Base-by-base conservation (phyloP, 2,797 vertebrate genomes). In the Esox masquinongy region DNA sequence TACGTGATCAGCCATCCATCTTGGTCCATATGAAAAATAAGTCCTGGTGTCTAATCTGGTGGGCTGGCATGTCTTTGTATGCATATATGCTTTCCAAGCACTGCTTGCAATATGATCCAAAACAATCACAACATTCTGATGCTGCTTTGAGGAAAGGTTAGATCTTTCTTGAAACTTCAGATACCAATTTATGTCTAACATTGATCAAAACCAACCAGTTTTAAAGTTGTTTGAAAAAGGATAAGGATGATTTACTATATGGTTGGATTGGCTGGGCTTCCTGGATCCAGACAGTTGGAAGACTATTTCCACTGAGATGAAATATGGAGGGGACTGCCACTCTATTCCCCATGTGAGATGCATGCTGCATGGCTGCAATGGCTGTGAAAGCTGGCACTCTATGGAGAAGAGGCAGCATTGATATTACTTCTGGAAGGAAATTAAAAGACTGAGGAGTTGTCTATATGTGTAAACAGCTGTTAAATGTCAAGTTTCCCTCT, bases 401-500 rank as follows among this genome's bases (percentile, higher is more conserved):
- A 83, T 70, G 70, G 74, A 77, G 77, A 49, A 19, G 53, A 56
- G 53, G 53, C 53, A 56, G n/a, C 78, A 83, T 90, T 83, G 82
- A 87, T 87, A 83, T 86, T 86, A 82, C 61, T 73, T 78, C 61
- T 51, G 7, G 70, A 49, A 74, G 76, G 17, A 80, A 86, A 84
- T 88, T 71, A 85, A 81, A 78, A 77, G 67, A 82, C 59, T 15
- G 19, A 68, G 69, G 68, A 22, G 14, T 5, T 47, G 74, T 43
- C 39, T 6, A 43, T 43, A 43, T 73, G 73, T 75, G 73, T 77
- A 73, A 78, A 84, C 82, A 64, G 22, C 47, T 16, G 19, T 22
- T 83, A 87, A 88, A 89, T 84, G 83, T 86, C 80, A 86, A 53
- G 75, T 79, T 86, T 85, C 78, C 73, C 53, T 61, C 36, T 31